Percentiles rank a stretch among this genome's conserved stretches.
phyloP scores from a whole-genome alignment of 2,888 invertebrate genomes.

The Apodemia mormo region DNA sequence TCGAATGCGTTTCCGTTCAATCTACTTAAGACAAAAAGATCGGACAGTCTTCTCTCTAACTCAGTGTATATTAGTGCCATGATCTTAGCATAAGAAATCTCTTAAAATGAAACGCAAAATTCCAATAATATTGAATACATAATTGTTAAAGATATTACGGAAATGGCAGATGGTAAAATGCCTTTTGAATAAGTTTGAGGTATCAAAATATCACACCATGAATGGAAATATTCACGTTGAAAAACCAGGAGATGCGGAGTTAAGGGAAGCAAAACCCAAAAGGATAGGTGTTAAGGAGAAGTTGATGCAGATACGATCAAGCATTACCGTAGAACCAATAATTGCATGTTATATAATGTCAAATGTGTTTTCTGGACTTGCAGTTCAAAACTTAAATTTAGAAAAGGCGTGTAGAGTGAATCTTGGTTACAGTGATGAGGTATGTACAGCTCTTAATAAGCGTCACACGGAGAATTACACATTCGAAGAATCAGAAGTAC shows the following conservation, averaged over 20 bases:
- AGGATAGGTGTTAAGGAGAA: constrained; percentile 64
- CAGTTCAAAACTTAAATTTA: constrained; percentile 91
- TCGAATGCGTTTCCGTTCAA: constrained; percentile 76
- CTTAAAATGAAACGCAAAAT: neutral
- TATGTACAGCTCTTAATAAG: constrained; percentile 88
- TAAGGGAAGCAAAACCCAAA: constrained; percentile 54
- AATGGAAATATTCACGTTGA: constrained; percentile 64
- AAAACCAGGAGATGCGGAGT: constrained; percentile 56
- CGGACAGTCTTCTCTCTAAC: constrained; percentile 59
- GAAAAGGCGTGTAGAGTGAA: constrained; percentile 94
- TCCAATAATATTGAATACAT: neutral
- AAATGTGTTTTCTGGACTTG: constrained; percentile 86
- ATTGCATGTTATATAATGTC: constrained; percentile 86
- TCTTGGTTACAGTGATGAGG: constrained; percentile 85
- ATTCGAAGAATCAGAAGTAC: constrained; percentile 84
- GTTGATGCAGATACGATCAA: constrained; percentile 76
- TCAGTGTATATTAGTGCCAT: constrained; percentile 48
- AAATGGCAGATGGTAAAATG: neutral
- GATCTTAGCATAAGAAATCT: constrained; percentile 13
- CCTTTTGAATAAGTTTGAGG: neutral
- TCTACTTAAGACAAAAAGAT: constrained; percentile 73
- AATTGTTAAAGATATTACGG: neutral
- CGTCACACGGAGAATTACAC: constrained; percentile 88
- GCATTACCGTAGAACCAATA: constrained; percentile 86
- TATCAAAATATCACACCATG: constrained; percentile 48